Base-by-base conservation (phyloP, 64 coral and sea anemone genomes). In the Actinia tenebrosa region DNA sequence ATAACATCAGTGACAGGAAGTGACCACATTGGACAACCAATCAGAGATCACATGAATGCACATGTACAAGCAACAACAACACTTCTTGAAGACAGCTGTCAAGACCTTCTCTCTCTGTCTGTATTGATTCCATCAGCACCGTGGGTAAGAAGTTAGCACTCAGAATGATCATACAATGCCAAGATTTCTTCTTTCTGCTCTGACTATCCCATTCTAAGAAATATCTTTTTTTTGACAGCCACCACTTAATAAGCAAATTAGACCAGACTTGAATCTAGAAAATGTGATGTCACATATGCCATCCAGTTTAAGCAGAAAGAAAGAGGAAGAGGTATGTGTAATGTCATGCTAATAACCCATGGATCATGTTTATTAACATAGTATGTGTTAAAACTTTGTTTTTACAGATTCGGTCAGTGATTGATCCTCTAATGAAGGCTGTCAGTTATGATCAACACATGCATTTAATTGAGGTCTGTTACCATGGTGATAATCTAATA, bases 201-300 rank as follows among this genome's bases (percentile, higher is more conserved):
- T 37, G 30, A 4, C 60, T 19, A 61, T 18, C 1, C 18, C 18
- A 19, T 61, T 66, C 19, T 66, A 66, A 66, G 30, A 7, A 5
- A 22, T 23, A 23, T 23, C 10, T 66, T 23, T 66, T 23, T 44
- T 81, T 91, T 53, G 85, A 50, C 42, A 96, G 94, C 91, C 94
- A 80, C 94, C 94, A 15, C 62, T 96, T 19, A 88, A 78, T 64
- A 93, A 86, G 47, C n/a, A 82, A 75, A 88, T 93, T 11, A 42
- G 84, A 45, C 56, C 84, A 75, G 94, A 93, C 56, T 86, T 96
- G 14, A 96, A 88, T 11, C 37, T 79, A 56, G 69, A 93, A 56
- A 93, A 93, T 46, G 82, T 96, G 13, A 96, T 96, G 94, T 84
- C 91, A 0, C 94, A 91, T 45, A 96, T 96, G 94, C 94, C 94